These are phyloP conservation scores for Anorthoa munda DNA, from an alignment of 2,888 invertebrate species.

Conservation along the genomic window DNA sequence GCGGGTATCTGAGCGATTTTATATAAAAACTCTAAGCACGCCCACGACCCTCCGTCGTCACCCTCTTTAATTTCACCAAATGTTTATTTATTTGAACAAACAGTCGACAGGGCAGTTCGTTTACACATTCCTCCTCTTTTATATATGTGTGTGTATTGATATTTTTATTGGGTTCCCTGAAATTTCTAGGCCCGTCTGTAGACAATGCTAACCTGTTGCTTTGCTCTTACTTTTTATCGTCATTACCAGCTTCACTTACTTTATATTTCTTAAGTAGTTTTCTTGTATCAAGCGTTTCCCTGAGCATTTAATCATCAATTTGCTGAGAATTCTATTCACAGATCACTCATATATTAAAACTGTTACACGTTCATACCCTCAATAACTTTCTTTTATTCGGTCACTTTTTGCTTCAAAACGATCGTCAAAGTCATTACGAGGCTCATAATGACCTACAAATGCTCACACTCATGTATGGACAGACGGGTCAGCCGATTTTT, in stretches of 20 bases:
- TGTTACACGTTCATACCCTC: neutral
- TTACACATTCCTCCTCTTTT: conserved; percentile 81
- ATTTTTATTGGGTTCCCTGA: conserved; percentile 32
- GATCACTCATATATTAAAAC: neutral
- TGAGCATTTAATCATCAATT: neutral
- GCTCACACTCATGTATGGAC: conserved; percentile 12
- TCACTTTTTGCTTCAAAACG: conserved; percentile 40
- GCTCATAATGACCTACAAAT: conserved; percentile 35
- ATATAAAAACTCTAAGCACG: conserved; percentile 71
- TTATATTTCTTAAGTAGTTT: neutral
- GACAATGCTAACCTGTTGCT: conserved; percentile 51
- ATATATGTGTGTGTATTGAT: conserved; percentile 63
- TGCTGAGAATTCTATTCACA: neutral
- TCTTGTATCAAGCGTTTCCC: neutral
- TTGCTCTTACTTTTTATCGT: neutral
- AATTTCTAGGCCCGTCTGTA: conserved; percentile 15
- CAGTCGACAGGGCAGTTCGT: conserved; percentile 80
- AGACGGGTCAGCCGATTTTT: conserved; percentile 34
- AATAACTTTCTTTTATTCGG: conserved; percentile 28
- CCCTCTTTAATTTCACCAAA: conserved; percentile 85
- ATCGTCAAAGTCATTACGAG: conserved; percentile 22
- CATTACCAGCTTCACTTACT: neutral
- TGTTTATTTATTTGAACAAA: conserved; percentile 86
- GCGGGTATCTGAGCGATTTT: conserved; percentile 65
- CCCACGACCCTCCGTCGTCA: conserved; percentile 69